A percentile compares a stretch with the other conserved stretches of the same genome.
Evolutionary conservation across 2,113 vertebrate species (phyloP).

Genomic region (Sylvia atricapilla): DNA sequence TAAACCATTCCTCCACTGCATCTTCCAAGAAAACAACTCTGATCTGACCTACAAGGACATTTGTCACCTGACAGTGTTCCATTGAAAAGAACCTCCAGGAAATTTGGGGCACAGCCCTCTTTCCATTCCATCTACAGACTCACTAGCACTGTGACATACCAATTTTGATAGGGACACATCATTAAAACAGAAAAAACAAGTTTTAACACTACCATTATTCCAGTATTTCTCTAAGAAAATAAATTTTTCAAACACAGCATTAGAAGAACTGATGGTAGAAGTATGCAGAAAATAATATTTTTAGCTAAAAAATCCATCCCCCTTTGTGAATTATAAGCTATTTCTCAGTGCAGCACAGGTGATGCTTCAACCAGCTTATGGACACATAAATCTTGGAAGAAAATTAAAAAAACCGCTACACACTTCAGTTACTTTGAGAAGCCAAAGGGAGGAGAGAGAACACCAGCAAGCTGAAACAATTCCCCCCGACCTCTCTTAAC

Average conservation of each 20-base stretch:
- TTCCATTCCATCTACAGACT: not conserved
- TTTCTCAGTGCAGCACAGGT: not conserved
- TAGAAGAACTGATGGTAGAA: not conserved
- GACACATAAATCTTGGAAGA: not conserved
- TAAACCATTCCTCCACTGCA: not conserved
- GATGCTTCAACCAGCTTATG: not conserved
- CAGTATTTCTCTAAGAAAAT: not conserved
- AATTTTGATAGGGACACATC: not conserved
- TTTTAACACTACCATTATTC: not conserved
- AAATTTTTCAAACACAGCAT: not conserved
- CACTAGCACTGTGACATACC: too few species aligned
- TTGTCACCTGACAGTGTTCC: fast-evolving
- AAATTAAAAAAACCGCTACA: not conserved
- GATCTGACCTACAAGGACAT: not conserved
- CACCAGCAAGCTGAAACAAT: not conserved
- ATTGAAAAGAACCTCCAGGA: not conserved
- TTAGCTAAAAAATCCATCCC: not conserved
- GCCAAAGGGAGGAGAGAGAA: not conserved
- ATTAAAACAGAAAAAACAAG: not conserved
- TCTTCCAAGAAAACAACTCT: not conserved
- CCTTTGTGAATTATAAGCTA: not conserved
- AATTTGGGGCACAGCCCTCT: not conserved
- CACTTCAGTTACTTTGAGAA: not conserved
- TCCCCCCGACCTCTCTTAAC: not conserved
- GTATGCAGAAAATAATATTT: not conserved